Base-by-base conservation (phyloP, 2,888 invertebrate species). In the Philhelius pedissequus region DNA sequence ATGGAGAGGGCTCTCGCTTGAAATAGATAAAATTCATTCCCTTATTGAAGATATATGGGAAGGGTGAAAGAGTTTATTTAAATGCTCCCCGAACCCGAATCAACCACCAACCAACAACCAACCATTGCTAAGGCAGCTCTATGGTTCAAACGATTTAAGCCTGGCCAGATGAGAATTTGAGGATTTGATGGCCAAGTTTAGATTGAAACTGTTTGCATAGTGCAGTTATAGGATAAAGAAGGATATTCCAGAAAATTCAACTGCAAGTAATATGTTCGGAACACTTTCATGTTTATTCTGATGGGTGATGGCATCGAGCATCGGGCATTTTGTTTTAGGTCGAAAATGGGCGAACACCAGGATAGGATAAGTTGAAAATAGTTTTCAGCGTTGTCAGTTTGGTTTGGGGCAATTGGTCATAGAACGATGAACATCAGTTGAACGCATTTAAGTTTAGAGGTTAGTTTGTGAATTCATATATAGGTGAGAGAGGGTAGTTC, bases 81-180 rank as follows among this genome's bases (percentile, higher is more conserved):
- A 83, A 73, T 74, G 54, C 69, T 78, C 64, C 35, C 48, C 38
- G 9, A 62, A 38, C 68, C 68, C 30, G 32, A 73, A 62, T 73
- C 64, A 62, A 62, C 78, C 78, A 56, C 70, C 35, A 35, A 75
- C 54, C 58, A 48, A 66, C 35, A 35, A 75, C 54, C 58, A 48
- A 66, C 77, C 52, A 50, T 58, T 43, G 27, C 25, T 48, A 52
- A 62, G 32, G 66, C 32, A n/a, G 22, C 52, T 60, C 78, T 40
- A n/a, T n/a, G n/a, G 40, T 69, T 69, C 40, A 48, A 74, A 77
- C 71, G 43, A 56, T 66, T 62, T 48, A 73, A 62, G 69, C 69
- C 68, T 13, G 22, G 35, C 54, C 82, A 83, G 78, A 78, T 83
- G 78, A 62, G 73, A 74, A 78, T 78, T 78, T 74, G 25, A 66